Evolutionary conservation across 2,888 invertebrate genomes (phyloP), one percentile per base, ranked within the genome.

Genomic region (Myopa tessellatipennis): DNA sequence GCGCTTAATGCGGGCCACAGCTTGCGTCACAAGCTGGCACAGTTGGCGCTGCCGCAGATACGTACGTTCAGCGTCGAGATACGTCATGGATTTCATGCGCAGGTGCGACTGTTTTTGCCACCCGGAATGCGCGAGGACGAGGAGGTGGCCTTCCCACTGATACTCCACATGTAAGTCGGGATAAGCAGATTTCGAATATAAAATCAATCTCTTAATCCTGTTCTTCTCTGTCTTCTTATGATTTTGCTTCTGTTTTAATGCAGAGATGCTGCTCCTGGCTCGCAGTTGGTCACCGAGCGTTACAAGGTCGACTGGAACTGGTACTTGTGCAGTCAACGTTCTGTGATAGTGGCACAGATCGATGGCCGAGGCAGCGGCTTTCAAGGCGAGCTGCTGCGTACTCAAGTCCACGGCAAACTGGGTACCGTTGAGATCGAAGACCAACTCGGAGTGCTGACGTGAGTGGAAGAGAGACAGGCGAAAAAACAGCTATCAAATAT

Each of bases 351-450:
- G 50, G 97, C 95, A 0, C 93, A 94, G 87, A 95, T 97, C 74
- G 98, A 98, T 89, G 97, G 95, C 0, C 90, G 97, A 55, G 98
- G 98, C 7, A 94, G 96, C 3, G 95, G 95, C 0, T 95, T 92
- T 82, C 93, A 96, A 89, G 97, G 97, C 0, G 95, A 95, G 85
- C 90, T 92, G 74, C 88, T 94, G 80, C 90, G 93, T 81, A 93
- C 93, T 14, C 93, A 94, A 87, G 91, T 96, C 40, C 95, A 95
- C 85, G 93, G 93, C 80, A 92, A 92, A 79, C 88, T 95, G 16
- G 92, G 95, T 8, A 92, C 93, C 0, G 91, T 93, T 0, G 95
- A 96, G 84, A 93, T 95, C 0, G 93, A 94, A 85, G 95, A 96
- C 87, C 94, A 95, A 85, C 92, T 95, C 72, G 92, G 92, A 36